Evolutionary conservation across 2,888 invertebrate genomes (phyloP).

Genomic region (Sphaeridia pumilis): DNA sequence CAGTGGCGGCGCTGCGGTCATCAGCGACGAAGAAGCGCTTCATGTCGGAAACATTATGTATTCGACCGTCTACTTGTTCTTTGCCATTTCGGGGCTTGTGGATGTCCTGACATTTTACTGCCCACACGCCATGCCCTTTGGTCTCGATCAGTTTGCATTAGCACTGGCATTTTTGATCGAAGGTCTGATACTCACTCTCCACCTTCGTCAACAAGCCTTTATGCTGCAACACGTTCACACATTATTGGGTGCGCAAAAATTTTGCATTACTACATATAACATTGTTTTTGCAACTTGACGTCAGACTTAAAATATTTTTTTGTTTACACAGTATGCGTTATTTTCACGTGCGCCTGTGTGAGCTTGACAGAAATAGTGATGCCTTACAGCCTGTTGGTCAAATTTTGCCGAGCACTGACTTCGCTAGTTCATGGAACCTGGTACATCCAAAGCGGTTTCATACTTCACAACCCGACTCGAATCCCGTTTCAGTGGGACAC

Average conservation of each 20-base stretch:
- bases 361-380: constrained; percentile 30
- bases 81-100: constrained; percentile 41
- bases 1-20: constrained; percentile 15
- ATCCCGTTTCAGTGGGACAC: constrained; percentile 24
- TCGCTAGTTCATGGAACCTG: constrained; percentile 36
- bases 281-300: background rate
- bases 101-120: constrained; percentile 41
- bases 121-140: constrained; percentile 39
- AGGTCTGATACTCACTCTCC: constrained; percentile 39
- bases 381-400: constrained; percentile 29
- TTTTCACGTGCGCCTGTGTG: constrained; percentile 31
- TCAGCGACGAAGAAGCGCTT: constrained; percentile 17
- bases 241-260: constrained; percentile 2
- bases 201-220: constrained; percentile 27
- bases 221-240: constrained; percentile 31
- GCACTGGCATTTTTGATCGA: constrained; percentile 41
- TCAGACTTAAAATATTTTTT: constrained; percentile 1
- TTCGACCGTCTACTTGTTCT: constrained; percentile 41
- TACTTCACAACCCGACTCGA: constrained; percentile 29
- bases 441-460: constrained; percentile 36
- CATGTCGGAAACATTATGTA: constrained; percentile 33
- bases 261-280: background rate
- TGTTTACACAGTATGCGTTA: constrained; percentile 19
- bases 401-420: constrained; percentile 31
- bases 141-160: constrained; percentile 39